Conservation (phyloP, 2,113 vertebrate genomes). For the Thymallus thymallus region DNA sequence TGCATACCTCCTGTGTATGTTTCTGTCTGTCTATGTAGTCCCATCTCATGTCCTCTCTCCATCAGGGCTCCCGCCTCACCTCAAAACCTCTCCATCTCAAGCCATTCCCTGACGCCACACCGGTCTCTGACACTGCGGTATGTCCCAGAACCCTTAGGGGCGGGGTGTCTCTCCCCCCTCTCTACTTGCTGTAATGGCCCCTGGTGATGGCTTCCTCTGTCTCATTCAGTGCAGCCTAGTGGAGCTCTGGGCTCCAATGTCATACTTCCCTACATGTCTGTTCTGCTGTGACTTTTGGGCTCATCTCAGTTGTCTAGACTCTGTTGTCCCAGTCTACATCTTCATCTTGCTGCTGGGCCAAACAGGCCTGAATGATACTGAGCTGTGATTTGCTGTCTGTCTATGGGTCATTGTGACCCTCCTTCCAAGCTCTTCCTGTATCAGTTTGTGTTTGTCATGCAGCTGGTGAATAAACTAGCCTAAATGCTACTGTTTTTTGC, state of each 20-base stretch:
- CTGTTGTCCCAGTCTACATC: not conserved
- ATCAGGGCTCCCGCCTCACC: conserved; percentile 82
- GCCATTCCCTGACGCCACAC: conserved; percentile 78
- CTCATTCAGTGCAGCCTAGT: conserved; percentile 25
- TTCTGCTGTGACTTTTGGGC: not conserved
- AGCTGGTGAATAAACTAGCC: too few species aligned
- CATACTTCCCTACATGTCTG: not conserved
- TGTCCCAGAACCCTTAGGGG: conserved; percentile 67
- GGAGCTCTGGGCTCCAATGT: conserved; percentile 1
- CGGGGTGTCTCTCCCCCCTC: conserved; percentile 43
- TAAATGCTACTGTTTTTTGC: not conserved
- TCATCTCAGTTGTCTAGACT: not conserved
- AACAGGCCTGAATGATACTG: not conserved
- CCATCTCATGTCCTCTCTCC: conserved; percentile 80
- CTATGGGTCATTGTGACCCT: not conserved
- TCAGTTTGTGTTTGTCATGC: too few species aligned
- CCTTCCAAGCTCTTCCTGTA: not conserved
- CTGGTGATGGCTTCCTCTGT: conserved; percentile 25
- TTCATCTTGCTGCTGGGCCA: not conserved
- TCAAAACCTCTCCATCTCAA: conserved; percentile 73
- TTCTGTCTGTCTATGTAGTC: conserved; percentile 45
- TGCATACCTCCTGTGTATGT: conserved; percentile 40
- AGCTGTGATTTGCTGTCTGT: not conserved
- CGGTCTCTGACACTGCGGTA: conserved; percentile 82
- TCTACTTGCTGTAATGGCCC: conserved; percentile 45